Evolutionary conservation across 2,888 invertebrate genomes (phyloP).

Genomic region (Petrolisthes cinctipes): DNA sequence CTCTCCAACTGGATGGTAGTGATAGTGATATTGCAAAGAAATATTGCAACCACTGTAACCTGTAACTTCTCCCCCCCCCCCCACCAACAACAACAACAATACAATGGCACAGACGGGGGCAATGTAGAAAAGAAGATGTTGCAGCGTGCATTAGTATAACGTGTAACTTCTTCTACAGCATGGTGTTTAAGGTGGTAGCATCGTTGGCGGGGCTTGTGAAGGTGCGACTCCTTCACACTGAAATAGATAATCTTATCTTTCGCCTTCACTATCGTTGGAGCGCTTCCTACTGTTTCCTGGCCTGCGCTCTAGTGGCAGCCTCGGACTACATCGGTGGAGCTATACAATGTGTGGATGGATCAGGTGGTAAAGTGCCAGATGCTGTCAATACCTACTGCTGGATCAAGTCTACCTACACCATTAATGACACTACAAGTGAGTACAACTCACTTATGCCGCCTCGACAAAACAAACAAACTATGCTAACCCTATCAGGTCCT

Average conservation of each 20-base stretch:
- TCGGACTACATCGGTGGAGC: conserved; percentile 62
- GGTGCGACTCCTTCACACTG: conserved; percentile 43
- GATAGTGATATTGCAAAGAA: too few relatives aligned
- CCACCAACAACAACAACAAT: too few relatives aligned
- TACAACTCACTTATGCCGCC: neutral
- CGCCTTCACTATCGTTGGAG: conserved; percentile 65
- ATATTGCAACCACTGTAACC: too few relatives aligned
- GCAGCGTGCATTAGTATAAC: too few relatives aligned
- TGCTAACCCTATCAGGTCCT: too few relatives aligned
- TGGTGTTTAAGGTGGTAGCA: conserved; percentile 54
- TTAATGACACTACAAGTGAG: conserved; percentile 42
- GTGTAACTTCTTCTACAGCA: conserved; percentile 5
- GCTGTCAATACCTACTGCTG: conserved; percentile 70
- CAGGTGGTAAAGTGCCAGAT: conserved; percentile 75
- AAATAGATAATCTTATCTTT: conserved; percentile 59
- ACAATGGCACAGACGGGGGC: too few relatives aligned
- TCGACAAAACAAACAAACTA: too few relatives aligned
- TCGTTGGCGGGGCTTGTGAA: conserved; percentile 61
- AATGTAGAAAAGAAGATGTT: too few relatives aligned
- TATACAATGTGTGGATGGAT: conserved; percentile 65
- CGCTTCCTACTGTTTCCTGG: conserved; percentile 58
- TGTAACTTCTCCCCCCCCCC: too few relatives aligned
- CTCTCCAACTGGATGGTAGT: too few relatives aligned
- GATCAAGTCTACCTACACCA: conserved; percentile 60
- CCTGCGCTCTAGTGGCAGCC: conserved; percentile 63